Percentiles rank a stretch among this genome's conserved stretches.
These are phyloP conservation scores for Galago senegalensis DNA, from an alignment of 2,797 vertebrate genomes.

Conservation along the genomic window DNA sequence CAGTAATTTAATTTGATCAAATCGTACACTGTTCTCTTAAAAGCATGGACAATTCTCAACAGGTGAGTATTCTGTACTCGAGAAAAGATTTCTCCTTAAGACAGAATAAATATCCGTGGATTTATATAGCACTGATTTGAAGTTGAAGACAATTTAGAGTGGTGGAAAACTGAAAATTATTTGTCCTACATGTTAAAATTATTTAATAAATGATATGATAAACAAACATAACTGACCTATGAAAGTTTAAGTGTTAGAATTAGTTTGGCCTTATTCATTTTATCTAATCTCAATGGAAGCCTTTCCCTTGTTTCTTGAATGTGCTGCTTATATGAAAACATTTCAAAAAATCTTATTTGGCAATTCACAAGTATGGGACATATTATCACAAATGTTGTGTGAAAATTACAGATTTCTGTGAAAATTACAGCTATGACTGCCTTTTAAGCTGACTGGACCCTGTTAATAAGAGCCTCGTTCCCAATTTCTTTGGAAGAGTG, in stretches of 20 bases:
- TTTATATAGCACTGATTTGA: not conserved
- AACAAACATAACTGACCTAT: not conserved
- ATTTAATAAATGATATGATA: not conserved
- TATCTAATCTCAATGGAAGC: not conserved
- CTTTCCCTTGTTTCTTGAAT: not conserved
- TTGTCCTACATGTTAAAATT: not conserved
- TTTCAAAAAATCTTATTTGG: not conserved
- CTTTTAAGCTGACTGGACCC: not conserved
- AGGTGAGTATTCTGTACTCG: not conserved
- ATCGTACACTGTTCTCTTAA: not conserved
- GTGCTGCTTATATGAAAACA: not conserved
- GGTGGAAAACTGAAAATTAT: not conserved
- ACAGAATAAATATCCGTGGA: not conserved
- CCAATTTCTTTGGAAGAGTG: not conserved
- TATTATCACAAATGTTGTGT: not conserved
- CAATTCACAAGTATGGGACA: not conserved
- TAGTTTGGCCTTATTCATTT: not conserved
- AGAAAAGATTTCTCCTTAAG: not conserved
- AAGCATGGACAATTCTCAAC: not conserved
- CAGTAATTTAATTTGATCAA: not conserved
- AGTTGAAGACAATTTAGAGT: not conserved
- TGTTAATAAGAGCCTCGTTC: not conserved
- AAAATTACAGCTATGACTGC: not conserved
- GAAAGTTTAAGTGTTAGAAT: not conserved
- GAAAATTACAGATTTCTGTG: not conserved